Conservation (phyloP, 2,888 invertebrate genomes). For the Drosophila colorata region DNA sequence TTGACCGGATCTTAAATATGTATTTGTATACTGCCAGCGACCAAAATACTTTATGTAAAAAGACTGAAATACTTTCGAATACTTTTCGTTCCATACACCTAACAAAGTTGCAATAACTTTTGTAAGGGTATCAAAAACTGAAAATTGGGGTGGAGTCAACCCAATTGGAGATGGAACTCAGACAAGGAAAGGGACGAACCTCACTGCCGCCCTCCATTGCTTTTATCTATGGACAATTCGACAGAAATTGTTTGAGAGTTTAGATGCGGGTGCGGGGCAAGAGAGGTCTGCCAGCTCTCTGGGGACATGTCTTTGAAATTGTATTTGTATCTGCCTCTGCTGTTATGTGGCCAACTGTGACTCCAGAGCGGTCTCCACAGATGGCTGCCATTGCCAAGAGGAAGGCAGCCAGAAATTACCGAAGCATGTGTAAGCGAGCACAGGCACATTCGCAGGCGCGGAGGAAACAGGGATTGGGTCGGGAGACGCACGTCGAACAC, state of each 20-base stretch:
- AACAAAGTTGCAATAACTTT: background rate
- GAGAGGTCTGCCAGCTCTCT: constrained; percentile 18
- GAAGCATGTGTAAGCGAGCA: constrained; percentile 52
- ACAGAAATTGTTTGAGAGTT: constrained; percentile 45
- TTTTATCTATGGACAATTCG: constrained; percentile 55
- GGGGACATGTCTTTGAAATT: constrained; percentile 52
- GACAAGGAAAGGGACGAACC: constrained; percentile 51
- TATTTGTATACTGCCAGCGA: no score
- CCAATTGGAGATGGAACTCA: background rate
- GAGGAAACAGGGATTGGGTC: constrained; percentile 20
- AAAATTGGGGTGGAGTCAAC: background rate
- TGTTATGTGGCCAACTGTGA: constrained; percentile 21
- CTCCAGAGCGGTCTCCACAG: constrained; percentile 31
- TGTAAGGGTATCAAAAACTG: background rate
- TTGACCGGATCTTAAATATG: background rate
- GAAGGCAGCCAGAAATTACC: constrained; percentile 61
- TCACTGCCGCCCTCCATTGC: constrained; percentile 24
- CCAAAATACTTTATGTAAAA: no score
- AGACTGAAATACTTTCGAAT: background rate
- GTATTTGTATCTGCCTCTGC: constrained; percentile 33
- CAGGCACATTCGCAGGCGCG: constrained; percentile 14
- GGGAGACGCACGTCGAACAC: constrained; percentile 45
- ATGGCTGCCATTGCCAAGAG: constrained; percentile 42
- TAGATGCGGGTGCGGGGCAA: constrained; percentile 11
- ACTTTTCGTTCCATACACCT: background rate